A percentile compares a stretch with the other conserved stretches of the same genome.
These are phyloP conservation scores for Ornithorhynchus anatinus DNA, from an alignment of 2,113 vertebrate species.

Conservation along the genomic window DNA sequence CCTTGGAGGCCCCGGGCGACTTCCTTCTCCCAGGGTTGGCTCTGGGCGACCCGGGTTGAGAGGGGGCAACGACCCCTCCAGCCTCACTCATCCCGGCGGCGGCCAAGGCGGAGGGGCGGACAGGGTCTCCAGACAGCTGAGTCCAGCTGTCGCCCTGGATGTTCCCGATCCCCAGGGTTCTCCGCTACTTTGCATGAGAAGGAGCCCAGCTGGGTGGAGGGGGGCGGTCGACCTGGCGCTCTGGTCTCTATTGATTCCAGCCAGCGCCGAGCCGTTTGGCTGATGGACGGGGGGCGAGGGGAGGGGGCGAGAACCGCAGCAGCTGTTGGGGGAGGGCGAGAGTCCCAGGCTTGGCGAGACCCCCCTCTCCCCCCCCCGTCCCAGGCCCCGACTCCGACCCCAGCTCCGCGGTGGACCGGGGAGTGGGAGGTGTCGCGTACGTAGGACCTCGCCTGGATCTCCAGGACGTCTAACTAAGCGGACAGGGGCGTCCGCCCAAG, in stretches of 20 bases:
- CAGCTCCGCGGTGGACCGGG: background rate
- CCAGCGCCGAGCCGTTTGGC: background rate
- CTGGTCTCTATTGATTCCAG: background rate
- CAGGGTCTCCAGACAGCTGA: no score
- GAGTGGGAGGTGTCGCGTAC: no score
- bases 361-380: background rate
- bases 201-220: background rate
- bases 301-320: background rate
- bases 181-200: slow-evolving; percentile 14
- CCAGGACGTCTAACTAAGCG: no score
- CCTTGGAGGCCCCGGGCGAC: no score
- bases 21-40: no score
- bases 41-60: no score
- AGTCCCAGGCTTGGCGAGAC: background rate
- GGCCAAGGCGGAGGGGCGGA: no score
- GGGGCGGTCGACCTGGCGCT: background rate
- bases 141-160: slow-evolving; percentile 30
- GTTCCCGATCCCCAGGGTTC: background rate
- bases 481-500: no score
- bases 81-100: no score
- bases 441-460: no score
- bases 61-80: no score
- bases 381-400: background rate
- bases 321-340: background rate
- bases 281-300: background rate